A percentile compares a stretch with the other conserved stretches of the same genome.
Conservation (phyloP, 1,140 invertebrate genomes). For the Himalopsyche phryganea region DNA sequence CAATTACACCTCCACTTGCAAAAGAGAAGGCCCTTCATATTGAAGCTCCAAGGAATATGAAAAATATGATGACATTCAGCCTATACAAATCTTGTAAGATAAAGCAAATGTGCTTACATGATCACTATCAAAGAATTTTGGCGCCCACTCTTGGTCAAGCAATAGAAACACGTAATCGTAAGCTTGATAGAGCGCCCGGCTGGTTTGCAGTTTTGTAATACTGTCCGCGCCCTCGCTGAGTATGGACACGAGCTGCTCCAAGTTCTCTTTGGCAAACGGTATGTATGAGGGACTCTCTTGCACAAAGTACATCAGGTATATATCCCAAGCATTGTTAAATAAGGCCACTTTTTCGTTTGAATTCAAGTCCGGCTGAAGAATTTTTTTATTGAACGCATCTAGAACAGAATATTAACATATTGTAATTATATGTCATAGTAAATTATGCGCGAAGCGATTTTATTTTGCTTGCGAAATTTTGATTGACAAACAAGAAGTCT, state of each 20-base stretch:
- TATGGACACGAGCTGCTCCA: slow-evolving; percentile 62
- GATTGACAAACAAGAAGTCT: too few relatives aligned
- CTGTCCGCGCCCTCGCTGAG: slow-evolving; percentile 61
- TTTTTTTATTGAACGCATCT: slow-evolving; percentile 79
- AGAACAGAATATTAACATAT: slow-evolving; percentile 39
- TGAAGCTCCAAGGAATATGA: too few relatives aligned
- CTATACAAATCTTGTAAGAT: too few relatives aligned
- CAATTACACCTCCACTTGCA: too few relatives aligned
- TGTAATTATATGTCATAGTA: too few relatives aligned
- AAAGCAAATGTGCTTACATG: slow-evolving; percentile 62
- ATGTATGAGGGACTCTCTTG: slow-evolving; percentile 63
- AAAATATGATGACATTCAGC: too few relatives aligned
- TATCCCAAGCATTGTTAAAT: slow-evolving; percentile 65
- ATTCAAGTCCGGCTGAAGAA: slow-evolving; percentile 75
- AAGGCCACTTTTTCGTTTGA: slow-evolving; percentile 62
- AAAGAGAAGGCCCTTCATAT: too few relatives aligned
- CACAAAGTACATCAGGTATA: slow-evolving; percentile 69
- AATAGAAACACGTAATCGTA: slow-evolving; percentile 76
- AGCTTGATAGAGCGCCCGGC: slow-evolving; percentile 74
- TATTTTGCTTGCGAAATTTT: too few relatives aligned
- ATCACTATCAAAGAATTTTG: slow-evolving; percentile 79
- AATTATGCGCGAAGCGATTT: too few relatives aligned
- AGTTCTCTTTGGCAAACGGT: slow-evolving; percentile 62
- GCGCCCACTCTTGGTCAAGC: slow-evolving; percentile 72
- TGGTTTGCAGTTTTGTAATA: slow-evolving; percentile 73